Base-by-base conservation (phyloP, 2,113 vertebrate species). In the Atrichornis clamosus region DNA sequence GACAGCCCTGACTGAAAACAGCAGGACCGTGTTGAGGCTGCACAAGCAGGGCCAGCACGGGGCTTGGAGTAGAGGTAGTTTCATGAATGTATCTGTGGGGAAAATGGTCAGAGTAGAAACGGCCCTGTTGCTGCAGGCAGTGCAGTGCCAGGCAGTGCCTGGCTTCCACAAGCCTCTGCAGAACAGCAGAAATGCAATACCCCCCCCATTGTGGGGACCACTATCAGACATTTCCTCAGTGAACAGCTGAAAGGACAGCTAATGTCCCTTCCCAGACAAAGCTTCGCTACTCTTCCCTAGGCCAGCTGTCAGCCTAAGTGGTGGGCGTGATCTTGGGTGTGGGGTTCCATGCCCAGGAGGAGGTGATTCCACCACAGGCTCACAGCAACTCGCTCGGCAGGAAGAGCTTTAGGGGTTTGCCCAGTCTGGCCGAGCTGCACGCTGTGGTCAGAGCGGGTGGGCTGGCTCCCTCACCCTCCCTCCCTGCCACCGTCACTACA, bases 1-100 rank as follows among this genome's bases (percentile, higher is more conserved):
- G 5, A 24, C 62, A 84, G 35, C 13, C 39, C 64, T 0, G 0
- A 0, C 30, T 50, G 62, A 41, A 39, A 78, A 44, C 46, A 67
- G 78, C 74, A 73, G 49, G 37, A 2, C 81, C 59, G 27, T 21
- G 82, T 50, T 70, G 37, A 75, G 78, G 49, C 77, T 62, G 68
- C 39, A 30, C 5, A 3, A 47, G 63, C 55, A 44, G 60, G 32
- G 52, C 44, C 69, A 82, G 78, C 37, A 37, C 6, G 2, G 59
- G 46, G 14, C 69, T 82, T 19, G 50, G 39, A 75, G 56, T 6
- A 59, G 41, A 82, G 69, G 39, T 28, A 14, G 10, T 9, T 46
- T 46, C 59, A 37, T 41, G 3, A 67, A 42, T 7, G 14, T 39
- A 13, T 28, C 88, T 63, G 33, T 42, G 39, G 20, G 35, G 35